These are phyloP conservation scores for Sarcophaga bullata DNA, from an alignment of 1,140 invertebrate species.

Conservation along the genomic window DNA sequence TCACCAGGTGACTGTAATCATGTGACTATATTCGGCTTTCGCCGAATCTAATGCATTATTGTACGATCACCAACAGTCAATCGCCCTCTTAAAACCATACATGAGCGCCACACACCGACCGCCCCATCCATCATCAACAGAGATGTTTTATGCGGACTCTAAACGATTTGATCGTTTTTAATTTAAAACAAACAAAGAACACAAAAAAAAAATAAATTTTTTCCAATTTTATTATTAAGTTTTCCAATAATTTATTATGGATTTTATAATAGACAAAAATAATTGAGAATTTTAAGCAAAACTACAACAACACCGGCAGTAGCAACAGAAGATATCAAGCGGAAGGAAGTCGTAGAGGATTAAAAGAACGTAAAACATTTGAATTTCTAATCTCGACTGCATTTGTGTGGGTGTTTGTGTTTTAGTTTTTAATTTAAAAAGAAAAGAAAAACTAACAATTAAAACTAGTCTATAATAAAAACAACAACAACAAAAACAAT, in stretches of 20 bases:
- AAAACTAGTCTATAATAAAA: too few species aligned
- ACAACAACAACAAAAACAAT: background rate
- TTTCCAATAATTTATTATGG: too few species aligned
- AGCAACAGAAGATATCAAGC: background rate
- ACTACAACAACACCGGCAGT: background rate
- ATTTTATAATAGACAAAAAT: too few species aligned
- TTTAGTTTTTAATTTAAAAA: background rate
- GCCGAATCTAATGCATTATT: conserved; percentile 24
- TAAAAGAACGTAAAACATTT: background rate
- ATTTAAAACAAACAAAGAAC: too few species aligned
- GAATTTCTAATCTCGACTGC: background rate
- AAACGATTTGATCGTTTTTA: conserved; percentile 1
- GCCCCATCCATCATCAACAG: background rate
- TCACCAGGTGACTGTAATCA: conserved; percentile 37
- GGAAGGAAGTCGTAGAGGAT: background rate
- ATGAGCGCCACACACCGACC: background rate
- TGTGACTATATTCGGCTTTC: conserved; percentile 9
- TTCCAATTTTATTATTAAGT: background rate
- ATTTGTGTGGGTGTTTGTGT: background rate
- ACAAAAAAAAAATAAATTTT: background rate
- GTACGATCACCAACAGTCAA: conserved; percentile 1
- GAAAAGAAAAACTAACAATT: background rate
- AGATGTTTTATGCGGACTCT: background rate
- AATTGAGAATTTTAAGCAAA: background rate
- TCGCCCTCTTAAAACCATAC: too few species aligned